Conservation (phyloP, 2,888 invertebrate species). For the Cremastinae sp. region DNA sequence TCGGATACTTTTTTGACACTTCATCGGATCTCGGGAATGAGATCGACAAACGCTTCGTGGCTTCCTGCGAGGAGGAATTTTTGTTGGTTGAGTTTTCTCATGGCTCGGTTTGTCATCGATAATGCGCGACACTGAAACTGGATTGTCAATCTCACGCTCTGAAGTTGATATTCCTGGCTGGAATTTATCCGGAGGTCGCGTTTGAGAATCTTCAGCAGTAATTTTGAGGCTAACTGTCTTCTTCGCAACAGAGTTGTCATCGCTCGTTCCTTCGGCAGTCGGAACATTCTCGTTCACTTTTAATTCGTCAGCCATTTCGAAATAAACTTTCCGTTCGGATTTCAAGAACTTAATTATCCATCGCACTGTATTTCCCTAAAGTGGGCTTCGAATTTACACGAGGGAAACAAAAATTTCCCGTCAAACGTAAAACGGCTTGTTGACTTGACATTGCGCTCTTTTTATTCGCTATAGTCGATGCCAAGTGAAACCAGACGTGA, state of each 20-base stretch:
- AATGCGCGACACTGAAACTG: constrained; percentile 1
- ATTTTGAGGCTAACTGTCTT: background rate
- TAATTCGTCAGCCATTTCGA: constrained; percentile 33
- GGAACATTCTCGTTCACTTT: constrained; percentile 1
- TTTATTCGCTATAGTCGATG: background rate
- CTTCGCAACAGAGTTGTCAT: background rate
- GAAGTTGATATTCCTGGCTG: background rate
- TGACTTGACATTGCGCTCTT: constrained; percentile 23
- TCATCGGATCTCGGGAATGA: constrained; percentile 37
- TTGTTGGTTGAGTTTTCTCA: background rate
- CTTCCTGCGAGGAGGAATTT: constrained; percentile 11
- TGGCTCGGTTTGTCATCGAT: constrained; percentile 2
- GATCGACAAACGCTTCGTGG: constrained; percentile 36
- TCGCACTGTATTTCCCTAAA: constrained; percentile 5
- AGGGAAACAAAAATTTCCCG: background rate
- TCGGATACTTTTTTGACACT: constrained; percentile 67
- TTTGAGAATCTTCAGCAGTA: constrained; percentile 2
- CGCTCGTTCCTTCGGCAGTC: background rate
- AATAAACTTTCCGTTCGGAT: constrained; percentile 1
- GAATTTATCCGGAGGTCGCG: constrained; percentile 3
- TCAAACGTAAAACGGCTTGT: constrained; percentile 11
- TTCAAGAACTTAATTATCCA: constrained; percentile 9
- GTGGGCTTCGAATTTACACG: constrained; percentile 5
- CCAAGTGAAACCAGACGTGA: constrained; percentile 36
- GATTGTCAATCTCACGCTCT: background rate